Evolutionary conservation across 2,888 invertebrate genomes (phyloP).

Genomic region (Acleris cristana): DNA sequence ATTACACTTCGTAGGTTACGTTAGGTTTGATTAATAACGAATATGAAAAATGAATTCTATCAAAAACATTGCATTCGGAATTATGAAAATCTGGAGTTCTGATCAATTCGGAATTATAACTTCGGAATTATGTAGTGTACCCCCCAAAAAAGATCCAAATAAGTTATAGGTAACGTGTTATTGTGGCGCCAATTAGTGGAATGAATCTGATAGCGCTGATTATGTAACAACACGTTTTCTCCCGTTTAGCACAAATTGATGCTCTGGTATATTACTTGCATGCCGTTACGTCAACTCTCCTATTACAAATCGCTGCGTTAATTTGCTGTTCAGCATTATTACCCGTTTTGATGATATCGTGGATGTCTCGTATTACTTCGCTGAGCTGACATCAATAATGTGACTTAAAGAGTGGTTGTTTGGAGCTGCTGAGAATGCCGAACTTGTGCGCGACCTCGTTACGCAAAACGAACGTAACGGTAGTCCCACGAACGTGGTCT

Average conservation of each 20-base stretch:
- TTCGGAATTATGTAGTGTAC: too few species aligned
- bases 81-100: too few species aligned
- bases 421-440: slow-evolving; percentile 45
- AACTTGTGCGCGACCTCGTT: slow-evolving; percentile 68
- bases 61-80: too few species aligned
- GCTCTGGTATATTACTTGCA: slow-evolving; percentile 17
- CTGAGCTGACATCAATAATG: slow-evolving; percentile 27
- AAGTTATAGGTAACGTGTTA: slow-evolving; percentile 2
- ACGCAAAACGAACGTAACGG: slow-evolving; percentile 73
- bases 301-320: slow-evolving; percentile 27
- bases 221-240: slow-evolving; percentile 34
- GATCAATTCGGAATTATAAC: too few species aligned
- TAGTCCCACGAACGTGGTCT: slow-evolving; percentile 54
- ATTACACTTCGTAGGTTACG: too few species aligned
- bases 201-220: slow-evolving; percentile 25
- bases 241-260: slow-evolving; percentile 31
- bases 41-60: too few species aligned
- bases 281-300: slow-evolving; percentile 27
- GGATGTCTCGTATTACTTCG: slow-evolving; percentile 26
- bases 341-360: slow-evolving; percentile 27
- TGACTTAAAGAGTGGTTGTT: slow-evolving; percentile 28
- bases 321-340: slow-evolving; percentile 22
- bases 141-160: not conserved
- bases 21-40: too few species aligned
- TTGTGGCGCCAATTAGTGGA: slow-evolving; percentile 15